A percentile compares a stretch with the other conserved stretches of the same genome.
These are phyloP conservation scores for Bradypodion pumilum DNA, from an alignment of 2,797 vertebrate species.

Conservation along the genomic window DNA sequence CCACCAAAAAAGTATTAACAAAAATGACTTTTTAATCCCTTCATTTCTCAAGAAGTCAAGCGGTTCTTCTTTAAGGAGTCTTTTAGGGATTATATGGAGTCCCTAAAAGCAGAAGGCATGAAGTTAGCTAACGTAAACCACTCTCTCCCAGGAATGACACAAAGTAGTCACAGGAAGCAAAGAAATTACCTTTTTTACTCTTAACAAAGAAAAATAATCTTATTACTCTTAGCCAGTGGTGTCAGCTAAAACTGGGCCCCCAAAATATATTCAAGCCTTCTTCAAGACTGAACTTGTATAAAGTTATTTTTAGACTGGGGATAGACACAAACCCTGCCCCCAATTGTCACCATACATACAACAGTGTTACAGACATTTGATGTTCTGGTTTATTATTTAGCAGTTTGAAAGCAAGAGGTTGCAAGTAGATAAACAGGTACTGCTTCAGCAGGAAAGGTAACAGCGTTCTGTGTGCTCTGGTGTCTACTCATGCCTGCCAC, in stretches of 20 bases:
- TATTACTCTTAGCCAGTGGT: slow-evolving; percentile 77
- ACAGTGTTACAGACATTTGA: no score
- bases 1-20: slow-evolving; percentile 19
- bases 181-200: slow-evolving; percentile 74
- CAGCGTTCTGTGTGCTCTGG: no score
- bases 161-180: slow-evolving; percentile 82
- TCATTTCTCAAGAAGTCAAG: slow-evolving; percentile 77
- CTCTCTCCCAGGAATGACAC: slow-evolving; percentile 64
- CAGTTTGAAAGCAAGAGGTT: no score
- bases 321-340: no score
- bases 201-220: slow-evolving; percentile 74
- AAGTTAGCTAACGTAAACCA: slow-evolving; percentile 81
- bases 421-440: no score
- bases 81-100: slow-evolving; percentile 75
- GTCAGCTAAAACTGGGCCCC: slow-evolving; percentile 78
- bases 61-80: slow-evolving; percentile 81
- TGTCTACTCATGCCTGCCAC: no score
- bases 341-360: no score
- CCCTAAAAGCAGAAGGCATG: slow-evolving; percentile 84
- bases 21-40: slow-evolving; percentile 67
- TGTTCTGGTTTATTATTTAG: no score
- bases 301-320: no score
- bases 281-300: slow-evolving; percentile 18
- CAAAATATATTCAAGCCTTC: slow-evolving; percentile 68
- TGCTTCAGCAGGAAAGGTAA: no score